phyloP scores from a whole-genome alignment of 2,113 vertebrate genomes.

The Sylvia atricapilla region DNA sequence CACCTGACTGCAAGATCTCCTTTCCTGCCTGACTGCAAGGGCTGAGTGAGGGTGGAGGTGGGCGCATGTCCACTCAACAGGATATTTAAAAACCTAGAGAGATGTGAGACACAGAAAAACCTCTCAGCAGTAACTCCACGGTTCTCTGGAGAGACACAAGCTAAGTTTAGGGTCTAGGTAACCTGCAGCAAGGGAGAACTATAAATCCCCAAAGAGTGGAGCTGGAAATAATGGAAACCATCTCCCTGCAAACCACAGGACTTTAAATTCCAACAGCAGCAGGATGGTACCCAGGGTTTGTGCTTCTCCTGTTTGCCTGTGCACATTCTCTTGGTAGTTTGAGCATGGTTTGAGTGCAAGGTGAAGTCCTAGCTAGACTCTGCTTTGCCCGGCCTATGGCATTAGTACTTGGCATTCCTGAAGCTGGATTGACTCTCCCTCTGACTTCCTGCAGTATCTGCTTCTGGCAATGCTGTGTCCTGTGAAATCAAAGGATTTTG shows the following conservation, averaged over 20 bases:
- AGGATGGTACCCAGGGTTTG: not conserved
- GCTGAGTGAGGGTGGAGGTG: not conserved
- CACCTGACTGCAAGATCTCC: not conserved
- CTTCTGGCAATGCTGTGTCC: not conserved
- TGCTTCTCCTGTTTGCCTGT: not conserved
- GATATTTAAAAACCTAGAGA: not conserved
- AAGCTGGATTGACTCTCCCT: not conserved
- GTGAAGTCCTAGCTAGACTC: not conserved
- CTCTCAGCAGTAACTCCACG: not conserved
- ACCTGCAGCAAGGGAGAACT: not conserved
- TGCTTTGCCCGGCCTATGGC: not conserved
- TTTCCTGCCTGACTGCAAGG: not conserved
- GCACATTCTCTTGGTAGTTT: not conserved
- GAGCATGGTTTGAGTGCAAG: not conserved
- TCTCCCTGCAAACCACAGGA: not conserved
- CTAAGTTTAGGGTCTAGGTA: not conserved
- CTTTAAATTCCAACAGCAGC: not conserved
- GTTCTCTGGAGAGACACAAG: not conserved
- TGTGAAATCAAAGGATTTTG: not conserved
- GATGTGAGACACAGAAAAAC: not conserved
- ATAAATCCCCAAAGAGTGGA: not conserved
- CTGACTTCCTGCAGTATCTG: not conserved
- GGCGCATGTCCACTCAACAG: accelerated
- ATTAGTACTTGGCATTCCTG: not conserved
- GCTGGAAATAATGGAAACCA: not conserved